A percentile compares a stretch with the other conserved stretches of the same genome.
These are phyloP conservation scores for Etheostoma cragini DNA, from an alignment of 2,113 vertebrate species.

Conservation along the genomic window DNA sequence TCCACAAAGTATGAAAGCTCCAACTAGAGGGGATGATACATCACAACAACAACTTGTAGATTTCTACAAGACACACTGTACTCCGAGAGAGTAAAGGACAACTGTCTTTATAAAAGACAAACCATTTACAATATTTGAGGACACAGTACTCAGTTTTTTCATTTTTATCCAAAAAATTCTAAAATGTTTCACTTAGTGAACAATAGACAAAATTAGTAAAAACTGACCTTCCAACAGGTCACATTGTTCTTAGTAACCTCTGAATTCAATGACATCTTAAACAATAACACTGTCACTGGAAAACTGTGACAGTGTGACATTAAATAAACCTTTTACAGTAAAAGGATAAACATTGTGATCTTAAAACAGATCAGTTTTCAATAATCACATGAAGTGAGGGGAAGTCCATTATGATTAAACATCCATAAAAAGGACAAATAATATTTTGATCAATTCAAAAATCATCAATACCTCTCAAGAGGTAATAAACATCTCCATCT, in stretches of 20 bases:
- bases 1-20: neutral
- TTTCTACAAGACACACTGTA: slow-evolving; percentile 44
- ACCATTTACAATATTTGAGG: neutral
- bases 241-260: neutral
- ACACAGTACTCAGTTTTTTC: slow-evolving; percentile 5
- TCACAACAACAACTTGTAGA: slow-evolving; percentile 48
- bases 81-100: slow-evolving; percentile 38
- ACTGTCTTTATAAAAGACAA: slow-evolving; percentile 55
- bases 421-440: neutral
- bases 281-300: neutral
- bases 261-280: neutral
- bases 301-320: too few species aligned
- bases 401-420: neutral
- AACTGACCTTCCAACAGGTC: slow-evolving; percentile 39
- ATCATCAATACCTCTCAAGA: neutral
- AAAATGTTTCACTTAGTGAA: neutral
- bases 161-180: neutral
- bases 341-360: too few species aligned
- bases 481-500: neutral
- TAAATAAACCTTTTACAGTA: too few species aligned
- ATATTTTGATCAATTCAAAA: neutral
- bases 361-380: neutral
- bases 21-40: slow-evolving; percentile 43
- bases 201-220: neutral
- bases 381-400: neutral